These are phyloP conservation scores for Ceraclea dissimilis DNA, from an alignment of 2,888 invertebrate species.

Conservation along the genomic window DNA sequence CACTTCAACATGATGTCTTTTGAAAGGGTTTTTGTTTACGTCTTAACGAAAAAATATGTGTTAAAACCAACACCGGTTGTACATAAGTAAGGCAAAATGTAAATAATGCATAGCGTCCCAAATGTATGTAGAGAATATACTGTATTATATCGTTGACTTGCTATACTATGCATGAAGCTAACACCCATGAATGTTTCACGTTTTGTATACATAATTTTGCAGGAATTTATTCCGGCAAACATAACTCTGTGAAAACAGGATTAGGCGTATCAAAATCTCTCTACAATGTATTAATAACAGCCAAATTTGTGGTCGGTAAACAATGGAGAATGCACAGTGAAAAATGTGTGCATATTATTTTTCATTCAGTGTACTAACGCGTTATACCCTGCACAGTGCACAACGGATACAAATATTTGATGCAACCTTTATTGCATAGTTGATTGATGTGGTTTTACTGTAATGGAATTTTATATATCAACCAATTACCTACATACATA, in stretches of 20 bases:
- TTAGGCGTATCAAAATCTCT: constrained; percentile 20
- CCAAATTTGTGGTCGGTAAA: background rate
- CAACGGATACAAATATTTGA: too few relatives aligned
- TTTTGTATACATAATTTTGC: constrained; percentile 25
- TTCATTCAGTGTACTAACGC: too few relatives aligned
- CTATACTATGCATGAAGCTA: constrained; percentile 26
- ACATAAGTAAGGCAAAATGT: constrained; percentile 15
- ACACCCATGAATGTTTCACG: constrained; percentile 25
- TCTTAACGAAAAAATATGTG: constrained; percentile 22
- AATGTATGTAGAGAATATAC: constrained; percentile 22
- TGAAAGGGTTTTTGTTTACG: constrained; percentile 4
- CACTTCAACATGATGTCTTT: background rate
- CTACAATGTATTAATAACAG: background rate
- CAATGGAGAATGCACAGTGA: background rate
- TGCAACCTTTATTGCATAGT: too few relatives aligned
- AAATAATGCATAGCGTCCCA: constrained; percentile 25
- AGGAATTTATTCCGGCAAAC: constrained; percentile 24
- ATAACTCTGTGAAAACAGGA: constrained; percentile 22
- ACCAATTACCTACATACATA: too few relatives aligned
- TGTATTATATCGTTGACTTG: constrained; percentile 16
- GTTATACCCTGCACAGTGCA: too few relatives aligned
- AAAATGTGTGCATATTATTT: background rate
- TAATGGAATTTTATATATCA: too few relatives aligned
- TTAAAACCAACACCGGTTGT: constrained; percentile 21
- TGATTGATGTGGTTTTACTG: too few relatives aligned